These are phyloP conservation scores for Danio kyathit DNA, from an alignment of 2,797 vertebrate genomes.

Conservation along the genomic window DNA sequence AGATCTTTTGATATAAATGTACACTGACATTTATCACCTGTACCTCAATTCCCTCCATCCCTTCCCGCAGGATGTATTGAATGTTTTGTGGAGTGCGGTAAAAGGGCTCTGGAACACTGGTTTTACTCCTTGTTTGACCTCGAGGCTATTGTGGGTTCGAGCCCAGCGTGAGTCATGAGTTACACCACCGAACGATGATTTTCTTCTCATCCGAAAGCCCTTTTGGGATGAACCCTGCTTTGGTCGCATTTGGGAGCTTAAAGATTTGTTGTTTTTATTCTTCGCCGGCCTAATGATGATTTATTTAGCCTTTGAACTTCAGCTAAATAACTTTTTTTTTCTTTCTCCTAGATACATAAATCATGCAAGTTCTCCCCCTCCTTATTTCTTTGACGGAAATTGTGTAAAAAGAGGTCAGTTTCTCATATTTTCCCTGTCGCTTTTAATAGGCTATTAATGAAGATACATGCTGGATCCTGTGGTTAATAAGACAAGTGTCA, in stretches of 20 bases:
- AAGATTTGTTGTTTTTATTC: constrained; percentile 25
- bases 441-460: constrained; percentile 78
- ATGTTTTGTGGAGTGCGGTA: constrained; percentile 48
- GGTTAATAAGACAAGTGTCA: constrained; percentile 79
- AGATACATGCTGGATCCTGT: constrained; percentile 75
- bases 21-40: constrained; percentile 50
- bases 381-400: constrained; percentile 68
- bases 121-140: constrained; percentile 54
- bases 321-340: constrained; percentile 66
- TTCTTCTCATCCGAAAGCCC: constrained; percentile 24
- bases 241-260: constrained; percentile 30
- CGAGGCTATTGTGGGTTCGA: constrained; percentile 50
- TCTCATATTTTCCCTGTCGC: constrained; percentile 72
- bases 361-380: constrained; percentile 68
- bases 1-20: constrained; percentile 42
- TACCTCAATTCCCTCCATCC: constrained; percentile 36
- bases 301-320: constrained; percentile 71
- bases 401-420: constrained; percentile 71
- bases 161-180: constrained; percentile 43
- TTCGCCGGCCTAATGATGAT: constrained; percentile 64
- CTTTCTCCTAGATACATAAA: constrained; percentile 65
- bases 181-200: constrained; percentile 30
- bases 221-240: constrained; percentile 42
- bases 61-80: constrained; percentile 51
- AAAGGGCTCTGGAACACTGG: constrained; percentile 46